phyloP scores from a whole-genome alignment of 2,888 invertebrate genomes.

The Caenorhabditis angaria region DNA sequence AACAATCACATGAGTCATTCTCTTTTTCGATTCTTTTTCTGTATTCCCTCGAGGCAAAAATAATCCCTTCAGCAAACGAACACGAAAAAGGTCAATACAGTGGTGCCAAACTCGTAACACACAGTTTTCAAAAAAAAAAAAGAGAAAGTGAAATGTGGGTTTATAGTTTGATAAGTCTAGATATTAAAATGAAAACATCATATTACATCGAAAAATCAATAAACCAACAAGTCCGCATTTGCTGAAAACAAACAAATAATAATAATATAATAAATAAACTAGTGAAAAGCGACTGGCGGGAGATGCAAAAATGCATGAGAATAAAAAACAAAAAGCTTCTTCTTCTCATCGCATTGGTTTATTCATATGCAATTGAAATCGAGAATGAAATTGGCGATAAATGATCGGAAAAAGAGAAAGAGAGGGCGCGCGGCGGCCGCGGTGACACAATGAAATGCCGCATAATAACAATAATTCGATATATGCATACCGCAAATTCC shows the following conservation, averaged over 20 bases:
- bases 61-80: background rate
- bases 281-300: background rate
- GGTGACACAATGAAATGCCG: slow-evolving; percentile 1
- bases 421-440: slow-evolving; percentile 4
- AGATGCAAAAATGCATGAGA: background rate
- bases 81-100: slow-evolving; percentile 2
- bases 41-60: background rate
- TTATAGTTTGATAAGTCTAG: background rate
- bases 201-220: background rate
- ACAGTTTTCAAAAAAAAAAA: background rate
- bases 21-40: too few species aligned
- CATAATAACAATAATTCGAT: background rate
- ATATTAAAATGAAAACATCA: background rate
- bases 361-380: background rate
- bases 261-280: background rate
- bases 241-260: slow-evolving; percentile 2
- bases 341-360: background rate
- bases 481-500: slow-evolving; percentile 2
- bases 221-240: background rate
- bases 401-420: too few species aligned
- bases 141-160: background rate
- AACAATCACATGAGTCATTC: background rate
- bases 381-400: slow-evolving; percentile 2
- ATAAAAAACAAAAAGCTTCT: background rate
- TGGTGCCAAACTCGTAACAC: background rate